Evolutionary conservation across 2,113 vertebrate species (phyloP).

Genomic region (Saiga tatarica): DNA sequence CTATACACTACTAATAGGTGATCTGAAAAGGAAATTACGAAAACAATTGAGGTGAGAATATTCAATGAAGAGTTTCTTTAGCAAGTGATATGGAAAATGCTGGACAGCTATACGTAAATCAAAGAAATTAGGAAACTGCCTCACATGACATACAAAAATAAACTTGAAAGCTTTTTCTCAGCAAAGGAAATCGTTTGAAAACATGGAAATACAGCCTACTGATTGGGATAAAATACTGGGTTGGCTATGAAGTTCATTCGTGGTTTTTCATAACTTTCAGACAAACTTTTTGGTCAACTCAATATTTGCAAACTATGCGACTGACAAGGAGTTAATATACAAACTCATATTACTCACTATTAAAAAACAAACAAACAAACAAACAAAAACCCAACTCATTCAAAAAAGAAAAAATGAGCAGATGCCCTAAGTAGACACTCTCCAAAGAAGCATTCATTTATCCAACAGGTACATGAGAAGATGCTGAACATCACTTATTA

Average conservation of each 20-base stretch:
- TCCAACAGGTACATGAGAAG: background rate
- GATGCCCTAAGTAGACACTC: background rate
- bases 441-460: background rate
- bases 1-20: background rate
- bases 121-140: background rate
- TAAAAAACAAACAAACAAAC: background rate
- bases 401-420: background rate
- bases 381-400: background rate
- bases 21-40: background rate
- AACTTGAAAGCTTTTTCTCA: background rate
- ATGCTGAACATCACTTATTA: background rate
- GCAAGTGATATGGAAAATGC: background rate
- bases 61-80: background rate
- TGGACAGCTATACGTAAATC: background rate
- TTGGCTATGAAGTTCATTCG: background rate
- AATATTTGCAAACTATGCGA: background rate
- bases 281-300: background rate
- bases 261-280: background rate
- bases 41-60: background rate
- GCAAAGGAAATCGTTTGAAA: background rate
- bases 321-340: background rate
- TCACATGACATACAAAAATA: background rate
- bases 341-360: background rate
- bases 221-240: background rate
- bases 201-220: background rate